A percentile compares a stretch with the other conserved stretches of the same genome.
Evolutionary conservation across 2,797 vertebrate species (phyloP).

Genomic region (Neopelma chrysocephalum): DNA sequence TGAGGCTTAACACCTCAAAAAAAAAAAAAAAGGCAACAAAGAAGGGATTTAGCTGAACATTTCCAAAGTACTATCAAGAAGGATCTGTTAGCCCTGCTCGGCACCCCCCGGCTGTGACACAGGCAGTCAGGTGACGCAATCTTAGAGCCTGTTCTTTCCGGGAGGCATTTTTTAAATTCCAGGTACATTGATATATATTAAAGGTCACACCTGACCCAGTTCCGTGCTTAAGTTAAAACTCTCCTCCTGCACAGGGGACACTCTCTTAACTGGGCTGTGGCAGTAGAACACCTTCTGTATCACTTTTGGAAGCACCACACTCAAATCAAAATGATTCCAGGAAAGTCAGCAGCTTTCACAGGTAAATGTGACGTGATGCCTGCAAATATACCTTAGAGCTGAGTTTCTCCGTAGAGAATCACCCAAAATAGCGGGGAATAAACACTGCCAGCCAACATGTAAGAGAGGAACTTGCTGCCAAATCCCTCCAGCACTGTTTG

Average conservation of each 20-base stretch:
- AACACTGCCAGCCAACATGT: background rate
- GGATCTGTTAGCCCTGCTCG: background rate
- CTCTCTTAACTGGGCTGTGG: background rate
- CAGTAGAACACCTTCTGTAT: background rate
- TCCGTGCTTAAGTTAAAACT: background rate
- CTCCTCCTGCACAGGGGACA: background rate
- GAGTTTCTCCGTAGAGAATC: background rate
- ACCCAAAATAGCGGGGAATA: background rate
- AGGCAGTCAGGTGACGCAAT: background rate
- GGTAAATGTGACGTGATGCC: fast-evolving
- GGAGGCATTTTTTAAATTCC: background rate
- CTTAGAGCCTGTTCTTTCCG: background rate
- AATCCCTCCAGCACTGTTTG: background rate
- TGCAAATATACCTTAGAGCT: background rate
- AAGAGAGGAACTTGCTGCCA: background rate
- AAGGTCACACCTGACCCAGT: background rate
- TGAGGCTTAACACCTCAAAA: background rate
- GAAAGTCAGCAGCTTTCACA: background rate
- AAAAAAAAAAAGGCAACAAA: background rate
- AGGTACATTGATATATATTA: background rate
- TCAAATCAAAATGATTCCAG: background rate
- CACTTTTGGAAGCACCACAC: background rate
- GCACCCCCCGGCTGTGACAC: background rate
- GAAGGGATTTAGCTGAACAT: background rate
- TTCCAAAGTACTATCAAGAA: background rate